These are phyloP conservation scores for Lindbergichthys nudifrons DNA, from an alignment of 2,797 vertebrate species.

Conservation along the genomic window DNA sequence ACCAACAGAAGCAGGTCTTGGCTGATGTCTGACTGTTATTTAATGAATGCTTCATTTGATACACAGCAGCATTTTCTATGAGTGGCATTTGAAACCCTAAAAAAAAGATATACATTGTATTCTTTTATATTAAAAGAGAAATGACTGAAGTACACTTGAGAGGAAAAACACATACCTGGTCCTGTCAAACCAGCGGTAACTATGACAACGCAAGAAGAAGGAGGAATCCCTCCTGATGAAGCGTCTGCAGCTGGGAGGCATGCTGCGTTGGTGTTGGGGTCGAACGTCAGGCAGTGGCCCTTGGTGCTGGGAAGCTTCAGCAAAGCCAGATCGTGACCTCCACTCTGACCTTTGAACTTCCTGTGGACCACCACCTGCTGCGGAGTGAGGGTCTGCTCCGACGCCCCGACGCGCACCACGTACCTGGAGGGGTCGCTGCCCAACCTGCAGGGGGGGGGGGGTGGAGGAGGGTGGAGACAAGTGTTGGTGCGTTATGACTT, in stretches of 20 bases:
- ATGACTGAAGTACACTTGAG: background rate
- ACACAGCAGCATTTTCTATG: too few species aligned
- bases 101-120: too few species aligned
- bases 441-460: slow-evolving; percentile 81
- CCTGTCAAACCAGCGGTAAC: slow-evolving; percentile 90
- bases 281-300: slow-evolving; percentile 90
- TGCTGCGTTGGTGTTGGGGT: slow-evolving; percentile 85
- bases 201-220: slow-evolving; percentile 87
- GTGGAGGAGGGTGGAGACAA: background rate
- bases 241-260: slow-evolving; percentile 85
- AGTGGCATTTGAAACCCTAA: too few species aligned
- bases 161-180: slow-evolving; percentile 80
- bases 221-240: slow-evolving; percentile 73
- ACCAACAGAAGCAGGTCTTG: too few species aligned
- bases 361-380: slow-evolving; percentile 89
- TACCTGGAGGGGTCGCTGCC: slow-evolving; percentile 86
- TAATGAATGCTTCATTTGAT: too few species aligned
- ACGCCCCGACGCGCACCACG: slow-evolving; percentile 87
- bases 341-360: slow-evolving; percentile 90
- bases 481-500: background rate
- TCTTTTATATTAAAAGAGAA: background rate
- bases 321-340: slow-evolving; percentile 91
- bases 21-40: too few species aligned
- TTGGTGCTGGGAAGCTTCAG: slow-evolving; percentile 87
- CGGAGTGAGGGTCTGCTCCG: slow-evolving; percentile 83